Conservation (phyloP, 2,797 vertebrate genomes). For the Acipenser oxyrinchus region DNA sequence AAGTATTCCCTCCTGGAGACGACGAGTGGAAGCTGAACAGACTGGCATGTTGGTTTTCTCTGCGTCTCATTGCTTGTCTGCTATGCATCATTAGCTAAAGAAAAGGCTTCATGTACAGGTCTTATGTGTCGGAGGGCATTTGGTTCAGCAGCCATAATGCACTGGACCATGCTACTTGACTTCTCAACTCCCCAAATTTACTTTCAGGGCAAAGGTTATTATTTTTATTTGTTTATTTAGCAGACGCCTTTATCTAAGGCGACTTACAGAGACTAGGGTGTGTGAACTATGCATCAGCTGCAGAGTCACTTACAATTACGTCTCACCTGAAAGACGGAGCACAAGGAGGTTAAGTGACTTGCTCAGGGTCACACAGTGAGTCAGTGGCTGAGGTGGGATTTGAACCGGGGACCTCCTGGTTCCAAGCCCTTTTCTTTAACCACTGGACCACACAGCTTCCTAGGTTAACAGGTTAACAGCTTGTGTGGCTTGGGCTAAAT, state of each 20-base stretch:
- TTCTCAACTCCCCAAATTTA: slow-evolving; percentile 6
- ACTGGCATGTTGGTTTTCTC: slow-evolving; percentile 4
- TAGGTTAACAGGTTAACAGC: not conserved
- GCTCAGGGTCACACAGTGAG: too few relatives aligned
- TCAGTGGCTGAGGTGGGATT: too few relatives aligned
- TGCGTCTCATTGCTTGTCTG: slow-evolving; percentile 2
- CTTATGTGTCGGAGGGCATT: not conserved
- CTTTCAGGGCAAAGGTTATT: not conserved
- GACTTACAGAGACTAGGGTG: too few relatives aligned
- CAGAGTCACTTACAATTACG: too few relatives aligned
- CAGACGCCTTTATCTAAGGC: slow-evolving; percentile 9
- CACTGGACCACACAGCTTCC: slow-evolving; percentile 6
- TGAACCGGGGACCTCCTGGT: too few relatives aligned
- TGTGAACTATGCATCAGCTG: too few relatives aligned
- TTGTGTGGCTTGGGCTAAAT: too few relatives aligned
- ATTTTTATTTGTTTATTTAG: too few relatives aligned
- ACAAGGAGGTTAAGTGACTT: too few relatives aligned
- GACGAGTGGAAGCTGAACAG: slow-evolving; percentile 24
- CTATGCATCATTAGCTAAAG: slow-evolving; percentile 3
- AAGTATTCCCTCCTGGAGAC: slow-evolving; percentile 22
- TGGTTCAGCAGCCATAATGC: slow-evolving; percentile 9
- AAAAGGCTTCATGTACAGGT: not conserved
- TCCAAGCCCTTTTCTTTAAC: too few relatives aligned
- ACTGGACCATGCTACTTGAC: slow-evolving; percentile 8
- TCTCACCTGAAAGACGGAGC: too few relatives aligned